These are phyloP conservation scores for Tupaia tana DNA, from an alignment of 2,113 vertebrate genomes.

Conservation along the genomic window DNA sequence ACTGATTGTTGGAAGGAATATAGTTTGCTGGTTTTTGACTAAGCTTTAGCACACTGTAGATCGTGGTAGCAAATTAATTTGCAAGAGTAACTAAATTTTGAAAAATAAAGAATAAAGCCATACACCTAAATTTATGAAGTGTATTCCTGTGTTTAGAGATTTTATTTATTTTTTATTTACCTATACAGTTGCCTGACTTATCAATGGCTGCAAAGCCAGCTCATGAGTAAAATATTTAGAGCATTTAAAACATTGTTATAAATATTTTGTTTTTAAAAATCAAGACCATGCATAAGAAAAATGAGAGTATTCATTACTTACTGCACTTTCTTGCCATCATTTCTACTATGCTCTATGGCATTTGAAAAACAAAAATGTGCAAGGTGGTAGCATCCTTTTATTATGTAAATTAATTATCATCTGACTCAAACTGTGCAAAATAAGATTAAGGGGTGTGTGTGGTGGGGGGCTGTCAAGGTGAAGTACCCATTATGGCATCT, in stretches of 20 bases:
- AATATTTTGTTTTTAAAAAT: not conserved
- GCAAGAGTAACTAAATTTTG: not conserved
- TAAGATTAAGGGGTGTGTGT: not conserved
- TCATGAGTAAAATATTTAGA: not conserved
- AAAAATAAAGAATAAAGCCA: not conserved
- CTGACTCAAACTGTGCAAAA: not conserved
- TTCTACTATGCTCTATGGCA: not conserved
- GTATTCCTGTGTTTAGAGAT: not conserved
- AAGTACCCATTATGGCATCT: not conserved
- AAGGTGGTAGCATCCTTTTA: not conserved
- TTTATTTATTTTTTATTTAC: not conserved
- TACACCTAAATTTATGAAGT: not conserved
- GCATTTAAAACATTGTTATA: not conserved
- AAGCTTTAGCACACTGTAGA: not conserved
- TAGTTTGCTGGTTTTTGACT: not conserved
- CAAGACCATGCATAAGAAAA: not conserved
- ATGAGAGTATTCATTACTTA: not conserved
- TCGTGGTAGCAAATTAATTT: not conserved
- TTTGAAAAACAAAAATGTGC: not conserved
- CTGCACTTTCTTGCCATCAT: not conserved
- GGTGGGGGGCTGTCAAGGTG: not conserved
- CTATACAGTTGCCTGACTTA: not conserved
- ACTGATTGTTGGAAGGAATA: rapidly evolving
- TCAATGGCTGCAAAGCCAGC: not conserved
- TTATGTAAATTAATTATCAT: not conserved